These are phyloP conservation scores for Cryptophagus acutangulus DNA, from an alignment of 2,888 invertebrate species.

Conservation along the genomic window DNA sequence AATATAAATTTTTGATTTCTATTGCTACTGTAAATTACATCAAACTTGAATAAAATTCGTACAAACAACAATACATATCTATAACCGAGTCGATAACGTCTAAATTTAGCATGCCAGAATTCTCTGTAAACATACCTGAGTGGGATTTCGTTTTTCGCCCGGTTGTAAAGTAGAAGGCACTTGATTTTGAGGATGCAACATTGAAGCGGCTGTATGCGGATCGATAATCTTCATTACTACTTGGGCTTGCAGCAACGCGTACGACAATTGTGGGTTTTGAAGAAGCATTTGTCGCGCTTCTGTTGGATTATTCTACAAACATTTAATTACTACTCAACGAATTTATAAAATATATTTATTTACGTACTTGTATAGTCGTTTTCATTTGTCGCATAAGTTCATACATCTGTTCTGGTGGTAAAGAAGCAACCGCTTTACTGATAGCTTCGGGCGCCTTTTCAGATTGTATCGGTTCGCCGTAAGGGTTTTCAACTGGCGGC, in stretches of 20 bases:
- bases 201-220: conserved; percentile 85
- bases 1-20: too few relatives aligned
- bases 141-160: conserved; percentile 51
- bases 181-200: conserved; percentile 83
- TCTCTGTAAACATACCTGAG: too few relatives aligned
- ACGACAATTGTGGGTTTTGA: conserved; percentile 95
- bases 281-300: conserved; percentile 96
- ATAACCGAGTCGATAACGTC: too few relatives aligned
- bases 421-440: conserved; percentile 93
- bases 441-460: conserved; percentile 97
- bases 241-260: conserved; percentile 94
- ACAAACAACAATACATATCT: too few relatives aligned
- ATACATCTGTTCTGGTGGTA: conserved; percentile 99
- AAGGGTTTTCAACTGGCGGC: conserved; percentile 83
- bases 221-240: conserved; percentile 99
- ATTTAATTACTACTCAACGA: neutral
- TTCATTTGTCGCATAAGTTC: conserved; percentile 99
- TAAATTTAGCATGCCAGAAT: too few relatives aligned
- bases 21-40: too few relatives aligned
- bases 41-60: too few relatives aligned
- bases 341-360: conserved; percentile 1
- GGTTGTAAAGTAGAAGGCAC: conserved; percentile 64
- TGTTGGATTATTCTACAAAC: conserved; percentile 80
- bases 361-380: conserved; percentile 66
- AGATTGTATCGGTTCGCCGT: conserved; percentile 87